Percentiles rank a stretch among this genome's conserved stretches.
phyloP scores from a whole-genome alignment of 1,140 invertebrate species.

The Ceratina japonica region DNA sequence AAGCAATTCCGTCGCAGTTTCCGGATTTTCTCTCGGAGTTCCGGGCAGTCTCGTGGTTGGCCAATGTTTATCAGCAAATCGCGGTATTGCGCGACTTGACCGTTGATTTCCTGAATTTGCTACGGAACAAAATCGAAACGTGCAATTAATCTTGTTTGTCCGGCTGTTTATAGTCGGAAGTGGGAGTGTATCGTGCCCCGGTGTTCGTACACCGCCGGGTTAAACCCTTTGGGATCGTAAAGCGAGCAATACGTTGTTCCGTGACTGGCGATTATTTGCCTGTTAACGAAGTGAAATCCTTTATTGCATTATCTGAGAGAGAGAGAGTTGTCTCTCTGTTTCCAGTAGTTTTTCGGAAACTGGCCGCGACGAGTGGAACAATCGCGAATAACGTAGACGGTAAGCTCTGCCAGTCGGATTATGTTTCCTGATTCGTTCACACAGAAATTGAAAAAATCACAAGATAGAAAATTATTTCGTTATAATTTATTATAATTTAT shows the following conservation, averaged over 20 bases:
- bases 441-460: no score
- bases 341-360: no score
- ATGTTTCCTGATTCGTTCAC: no score
- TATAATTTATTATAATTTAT: no score
- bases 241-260: constrained; percentile 2
- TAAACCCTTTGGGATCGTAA: neutral
- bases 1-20: constrained; percentile 90
- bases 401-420: no score
- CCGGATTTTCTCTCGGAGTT: constrained; percentile 91
- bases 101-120: constrained; percentile 94
- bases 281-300: neutral
- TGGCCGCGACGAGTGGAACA: no score
- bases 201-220: neutral
- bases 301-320: neutral
- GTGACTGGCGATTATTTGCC: constrained; percentile 11
- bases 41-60: constrained; percentile 90
- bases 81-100: constrained; percentile 91
- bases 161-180: neutral
- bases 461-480: no score
- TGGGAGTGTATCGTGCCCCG: no score
- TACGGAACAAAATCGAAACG: constrained; percentile 78
- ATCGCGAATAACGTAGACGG: no score
- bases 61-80: constrained; percentile 93
- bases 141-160: constrained; percentile 20
- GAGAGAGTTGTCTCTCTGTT: no score